These are phyloP conservation scores for Natator depressus DNA, from an alignment of 2,113 vertebrate genomes.

Conservation along the genomic window DNA sequence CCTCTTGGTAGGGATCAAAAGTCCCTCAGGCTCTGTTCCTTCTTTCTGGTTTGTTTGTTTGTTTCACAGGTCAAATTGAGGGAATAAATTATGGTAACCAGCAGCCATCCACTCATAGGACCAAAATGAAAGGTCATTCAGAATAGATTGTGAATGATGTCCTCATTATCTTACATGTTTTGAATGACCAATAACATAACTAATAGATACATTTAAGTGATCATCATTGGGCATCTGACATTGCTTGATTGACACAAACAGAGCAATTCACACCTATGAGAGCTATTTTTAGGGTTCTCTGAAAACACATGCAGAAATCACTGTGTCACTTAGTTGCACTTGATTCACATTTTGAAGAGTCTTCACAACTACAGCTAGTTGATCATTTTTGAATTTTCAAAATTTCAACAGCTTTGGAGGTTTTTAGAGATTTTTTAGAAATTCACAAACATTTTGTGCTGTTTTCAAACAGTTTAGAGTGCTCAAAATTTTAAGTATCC, in stretches of 20 bases:
- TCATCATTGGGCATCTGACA: not conserved
- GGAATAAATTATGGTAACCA: not conserved
- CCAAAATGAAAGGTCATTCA: not conserved
- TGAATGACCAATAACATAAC: fast-evolving
- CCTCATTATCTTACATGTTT: not conserved
- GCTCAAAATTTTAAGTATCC: not conserved
- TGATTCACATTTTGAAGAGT: not conserved
- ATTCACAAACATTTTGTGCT: not conserved
- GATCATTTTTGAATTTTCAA: not conserved
- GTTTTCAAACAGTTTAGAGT: not conserved
- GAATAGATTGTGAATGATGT: not conserved
- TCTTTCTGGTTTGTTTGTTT: not conserved
- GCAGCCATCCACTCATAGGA: not conserved
- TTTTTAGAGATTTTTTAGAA: not conserved
- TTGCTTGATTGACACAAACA: not conserved
- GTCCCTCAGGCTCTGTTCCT: not conserved
- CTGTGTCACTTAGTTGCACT: not conserved
- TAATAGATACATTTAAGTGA: not conserved
- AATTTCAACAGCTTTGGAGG: no score
- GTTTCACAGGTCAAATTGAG: not conserved
- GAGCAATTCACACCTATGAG: not conserved
- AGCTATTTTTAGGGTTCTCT: not conserved
- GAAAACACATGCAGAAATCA: not conserved
- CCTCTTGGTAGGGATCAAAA: not conserved
- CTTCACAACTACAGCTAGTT: not conserved